Evolutionary conservation across 2,113 vertebrate genomes (phyloP).

Genomic region (Myrmophylax atrothorax): DNA sequence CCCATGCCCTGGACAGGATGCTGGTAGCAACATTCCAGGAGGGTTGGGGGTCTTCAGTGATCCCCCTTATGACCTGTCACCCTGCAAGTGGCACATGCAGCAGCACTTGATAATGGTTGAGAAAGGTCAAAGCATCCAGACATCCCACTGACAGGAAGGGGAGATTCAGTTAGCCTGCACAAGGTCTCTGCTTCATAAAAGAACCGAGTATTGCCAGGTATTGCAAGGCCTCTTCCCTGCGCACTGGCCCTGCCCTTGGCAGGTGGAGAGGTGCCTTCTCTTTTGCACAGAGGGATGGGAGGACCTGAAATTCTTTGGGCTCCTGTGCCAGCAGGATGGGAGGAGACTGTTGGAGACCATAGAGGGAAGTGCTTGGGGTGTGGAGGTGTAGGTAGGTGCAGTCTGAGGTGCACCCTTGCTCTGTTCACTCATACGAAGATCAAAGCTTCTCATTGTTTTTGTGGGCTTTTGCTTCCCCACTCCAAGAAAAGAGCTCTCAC

Average conservation of each 20-base stretch:
- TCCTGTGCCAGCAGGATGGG: rapidly evolving
- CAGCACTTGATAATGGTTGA: rapidly evolving
- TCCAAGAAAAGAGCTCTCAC: not conserved
- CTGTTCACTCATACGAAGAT: not conserved
- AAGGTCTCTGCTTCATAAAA: not conserved
- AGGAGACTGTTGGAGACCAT: not conserved
- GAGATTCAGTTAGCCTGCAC: rapidly evolving
- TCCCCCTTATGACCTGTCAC: rapidly evolving
- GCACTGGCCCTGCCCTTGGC: rapidly evolving
- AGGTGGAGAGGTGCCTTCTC: rapidly evolving
- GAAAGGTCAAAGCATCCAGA: not conserved
- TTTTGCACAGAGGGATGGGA: not conserved
- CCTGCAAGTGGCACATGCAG: not conserved
- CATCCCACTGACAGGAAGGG: rapidly evolving
- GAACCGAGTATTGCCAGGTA: not conserved
- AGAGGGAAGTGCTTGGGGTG: not conserved
- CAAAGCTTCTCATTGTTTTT: not conserved
- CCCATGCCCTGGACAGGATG: rapidly evolving
- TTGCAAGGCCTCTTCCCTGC: rapidly evolving
- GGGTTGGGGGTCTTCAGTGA: rapidly evolving
- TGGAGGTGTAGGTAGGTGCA: not conserved
- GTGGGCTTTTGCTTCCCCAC: rapidly evolving
- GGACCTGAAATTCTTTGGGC: rapidly evolving
- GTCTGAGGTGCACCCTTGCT: not conserved
- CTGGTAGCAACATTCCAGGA: not conserved